phyloP scores from a whole-genome alignment of 2,113 vertebrate species.

The Rattus norvegicus region GRCr8 NC_086021.1:180150501-180151000 shows the following conservation, averaged over 20 bases:
- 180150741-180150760: neutral
- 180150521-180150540: neutral
- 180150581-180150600: neutral
- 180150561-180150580: neutral
- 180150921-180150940: accelerated
- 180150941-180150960: neutral
- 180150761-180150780: neutral
- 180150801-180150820: neutral
- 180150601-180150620: neutral
- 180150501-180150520: neutral
- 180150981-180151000: accelerated
- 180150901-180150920: no score
- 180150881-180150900: neutral
- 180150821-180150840: neutral
- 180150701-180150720: neutral
- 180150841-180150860: neutral
- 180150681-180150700: neutral
- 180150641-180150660: neutral
- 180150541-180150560: neutral
- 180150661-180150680: neutral
- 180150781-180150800: neutral
- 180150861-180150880: neutral
- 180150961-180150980: neutral
- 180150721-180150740: neutral
- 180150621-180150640: neutral